Base-by-base conservation (phyloP, 1,140 invertebrate genomes). In the Platorchestia sp. region DNA sequence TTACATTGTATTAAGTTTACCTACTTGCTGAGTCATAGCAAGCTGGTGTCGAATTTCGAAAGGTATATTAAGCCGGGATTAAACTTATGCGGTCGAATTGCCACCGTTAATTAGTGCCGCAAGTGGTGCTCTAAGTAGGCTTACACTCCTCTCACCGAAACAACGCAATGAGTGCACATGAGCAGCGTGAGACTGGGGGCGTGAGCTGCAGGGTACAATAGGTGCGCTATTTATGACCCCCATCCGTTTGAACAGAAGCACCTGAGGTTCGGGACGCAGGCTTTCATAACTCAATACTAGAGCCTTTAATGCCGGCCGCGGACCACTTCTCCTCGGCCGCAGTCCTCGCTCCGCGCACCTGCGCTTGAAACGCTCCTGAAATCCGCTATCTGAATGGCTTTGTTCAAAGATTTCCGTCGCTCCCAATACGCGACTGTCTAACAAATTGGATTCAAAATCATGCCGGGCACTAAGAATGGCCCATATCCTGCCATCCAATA, bases 401-500 rank as follows among this genome's bases (percentile, higher is more conserved):
- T 41, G 87, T 89, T 89, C 43, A 44, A 36, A 42, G 22, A 89
- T 44, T 89, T 44, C 87, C 87, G 87, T 89, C 43, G n/a, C 87
- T 89, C 36, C 43, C 27, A 89, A 89, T 89, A 44, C 41, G 87
- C 5, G n/a, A 41, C 87, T 89, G 87, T 45, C 91, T 42, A 93
- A 93, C 45, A 93, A 93, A 93, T 93, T 42, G 45, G 43, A 93
- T 93, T 44, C 91, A 93, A 93, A 44, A 93, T 93, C 91, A 47
- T 45, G 41, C 45, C 41, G 43, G 44, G 43, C 40, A 44, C 91
- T 93, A 47, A 45, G 91, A 47, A 93, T 93, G 45, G 91, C 7
- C 91, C 91, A 44, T 45, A 45, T 93, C 40, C 43, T 45, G 45
- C 91, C 6, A n/a, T 47, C 43, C 91, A 93, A 93, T 93, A 45